phyloP scores from a whole-genome alignment of 2,797 vertebrate genomes.

The Lepilemur ruficaudatus region DNA sequence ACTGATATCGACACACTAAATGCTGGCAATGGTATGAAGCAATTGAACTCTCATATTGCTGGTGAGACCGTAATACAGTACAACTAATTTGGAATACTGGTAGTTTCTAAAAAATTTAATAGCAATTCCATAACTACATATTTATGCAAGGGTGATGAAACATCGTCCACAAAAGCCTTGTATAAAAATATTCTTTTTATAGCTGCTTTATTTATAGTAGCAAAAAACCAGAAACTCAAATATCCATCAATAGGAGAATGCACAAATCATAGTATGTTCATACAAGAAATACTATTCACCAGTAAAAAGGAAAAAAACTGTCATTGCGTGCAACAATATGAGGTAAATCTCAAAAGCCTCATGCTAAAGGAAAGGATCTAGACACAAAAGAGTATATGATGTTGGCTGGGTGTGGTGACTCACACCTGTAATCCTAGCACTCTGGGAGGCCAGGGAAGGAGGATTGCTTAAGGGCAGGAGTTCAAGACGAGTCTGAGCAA shows the following conservation, averaged over 20 bases:
- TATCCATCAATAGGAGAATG: not conserved
- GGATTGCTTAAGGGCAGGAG: too few relatives aligned
- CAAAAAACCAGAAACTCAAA: not conserved
- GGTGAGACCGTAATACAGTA: not conserved
- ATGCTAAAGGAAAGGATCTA: not conserved
- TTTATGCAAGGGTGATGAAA: not conserved
- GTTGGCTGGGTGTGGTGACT: not conserved
- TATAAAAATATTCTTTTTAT: not conserved
- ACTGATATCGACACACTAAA: not conserved
- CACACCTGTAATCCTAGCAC: too few relatives aligned
- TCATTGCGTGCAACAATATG: not conserved
- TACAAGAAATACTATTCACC: not conserved
- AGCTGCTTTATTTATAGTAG: not conserved
- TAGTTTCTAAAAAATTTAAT: not conserved
- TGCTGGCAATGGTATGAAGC: not conserved
- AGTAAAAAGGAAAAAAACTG: not conserved
- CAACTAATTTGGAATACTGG: not conserved
- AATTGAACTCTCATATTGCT: not conserved
- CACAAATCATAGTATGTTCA: not conserved
- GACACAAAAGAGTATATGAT: not conserved
- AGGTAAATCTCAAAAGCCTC: not conserved
- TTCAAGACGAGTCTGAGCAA: too few relatives aligned
- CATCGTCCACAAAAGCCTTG: not conserved
- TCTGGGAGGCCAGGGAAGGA: too few relatives aligned
- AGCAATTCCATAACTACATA: not conserved